Evolutionary conservation across 2,113 vertebrate species (phyloP).

Genomic region (Morphnarchus princeps): DNA sequence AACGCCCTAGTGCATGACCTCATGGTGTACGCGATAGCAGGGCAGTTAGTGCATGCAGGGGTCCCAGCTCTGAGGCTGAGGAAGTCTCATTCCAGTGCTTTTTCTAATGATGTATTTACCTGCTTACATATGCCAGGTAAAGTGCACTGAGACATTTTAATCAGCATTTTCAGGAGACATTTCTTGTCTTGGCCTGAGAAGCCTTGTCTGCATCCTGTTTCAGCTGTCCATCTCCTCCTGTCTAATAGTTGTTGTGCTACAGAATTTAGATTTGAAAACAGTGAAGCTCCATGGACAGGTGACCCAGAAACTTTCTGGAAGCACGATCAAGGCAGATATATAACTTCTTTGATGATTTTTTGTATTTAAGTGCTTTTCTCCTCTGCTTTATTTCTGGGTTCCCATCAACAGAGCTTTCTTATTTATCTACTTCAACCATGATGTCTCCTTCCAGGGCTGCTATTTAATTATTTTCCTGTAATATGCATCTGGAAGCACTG

Average conservation of each 20-base stretch:
- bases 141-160: neutral
- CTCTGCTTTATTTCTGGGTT: slow-evolving; percentile 36
- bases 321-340: neutral
- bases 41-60: neutral
- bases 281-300: neutral
- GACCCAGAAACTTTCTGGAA: slow-evolving; percentile 22
- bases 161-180: neutral
- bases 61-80: neutral
- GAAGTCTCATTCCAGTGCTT: neutral
- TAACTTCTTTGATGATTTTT: slow-evolving; percentile 29
- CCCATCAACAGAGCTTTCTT: slow-evolving; percentile 15
- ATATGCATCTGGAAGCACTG: slow-evolving; percentile 33
- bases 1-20: neutral
- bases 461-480: slow-evolving; percentile 35
- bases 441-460: neutral
- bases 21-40: accelerated
- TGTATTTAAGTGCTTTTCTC: slow-evolving; percentile 8
- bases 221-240: neutral
- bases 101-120: neutral
- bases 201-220: neutral
- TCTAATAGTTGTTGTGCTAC: neutral
- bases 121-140: neutral
- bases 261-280: neutral
- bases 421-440: neutral
- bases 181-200: neutral